Percentiles rank a stretch among this genome's conserved stretches.
These are phyloP conservation scores for Parauchenoglanis punctatus DNA, from an alignment of 2,797 vertebrate species.

Conservation along the genomic window DNA sequence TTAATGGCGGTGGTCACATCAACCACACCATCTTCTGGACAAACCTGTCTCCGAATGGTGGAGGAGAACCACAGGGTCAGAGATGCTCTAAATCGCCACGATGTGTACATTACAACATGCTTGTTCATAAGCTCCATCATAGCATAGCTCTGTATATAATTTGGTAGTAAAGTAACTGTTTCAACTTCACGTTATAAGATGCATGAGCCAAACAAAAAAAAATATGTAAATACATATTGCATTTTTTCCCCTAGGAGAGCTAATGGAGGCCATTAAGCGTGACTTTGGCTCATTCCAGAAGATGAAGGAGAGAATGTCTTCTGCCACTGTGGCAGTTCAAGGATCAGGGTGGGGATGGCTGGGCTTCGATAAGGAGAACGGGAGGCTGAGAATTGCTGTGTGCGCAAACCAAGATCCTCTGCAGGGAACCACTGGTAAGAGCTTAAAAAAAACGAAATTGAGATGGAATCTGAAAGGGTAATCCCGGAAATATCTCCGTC, in stretches of 20 bases:
- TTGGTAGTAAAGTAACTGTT: not conserved
- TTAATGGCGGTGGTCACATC: slow-evolving; percentile 97
- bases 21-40: slow-evolving; percentile 98
- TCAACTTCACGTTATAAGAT: not conserved
- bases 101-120: not conserved
- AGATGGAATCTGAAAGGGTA: not conserved
- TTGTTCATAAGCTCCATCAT: not conserved
- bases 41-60: slow-evolving; percentile 92
- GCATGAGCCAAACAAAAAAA: not conserved
- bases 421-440: slow-evolving; percentile 91
- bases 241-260: slow-evolving; percentile 76
- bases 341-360: slow-evolving; percentile 99
- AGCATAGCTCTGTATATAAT: not conserved
- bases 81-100: not conserved
- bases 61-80: slow-evolving; percentile 91
- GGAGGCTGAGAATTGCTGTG: slow-evolving; percentile 82
- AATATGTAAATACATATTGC: not conserved
- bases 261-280: slow-evolving; percentile 90
- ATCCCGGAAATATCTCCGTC: not conserved
- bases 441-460: not conserved
- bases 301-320: slow-evolving; percentile 91
- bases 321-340: slow-evolving; percentile 88
- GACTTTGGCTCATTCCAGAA: slow-evolving; percentile 95
- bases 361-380: slow-evolving; percentile 87
- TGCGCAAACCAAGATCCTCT: slow-evolving; percentile 96